Evolutionary conservation across 2,888 invertebrate genomes (phyloP).

Genomic region (Nemoura dubitans): DNA sequence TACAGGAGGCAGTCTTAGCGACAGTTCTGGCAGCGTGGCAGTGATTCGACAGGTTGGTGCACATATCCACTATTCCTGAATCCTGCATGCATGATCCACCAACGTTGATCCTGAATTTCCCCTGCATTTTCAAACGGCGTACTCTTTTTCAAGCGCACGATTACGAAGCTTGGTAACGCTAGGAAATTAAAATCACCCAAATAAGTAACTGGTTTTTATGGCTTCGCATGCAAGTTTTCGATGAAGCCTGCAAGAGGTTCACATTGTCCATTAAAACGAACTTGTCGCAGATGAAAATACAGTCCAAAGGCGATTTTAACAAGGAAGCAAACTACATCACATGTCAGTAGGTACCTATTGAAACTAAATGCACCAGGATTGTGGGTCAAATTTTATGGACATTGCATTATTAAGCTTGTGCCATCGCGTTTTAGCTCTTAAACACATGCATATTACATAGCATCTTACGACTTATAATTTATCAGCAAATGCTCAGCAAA

Average conservation of each 20-base stretch:
- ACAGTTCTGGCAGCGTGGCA: conserved; percentile 56
- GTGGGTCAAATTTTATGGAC: not conserved
- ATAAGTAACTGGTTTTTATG: not conserved
- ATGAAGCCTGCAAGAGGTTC: not conserved
- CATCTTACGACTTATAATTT: conserved; percentile 13
- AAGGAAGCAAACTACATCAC: not conserved
- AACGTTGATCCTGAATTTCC: not conserved
- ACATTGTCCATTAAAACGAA: too few relatives aligned
- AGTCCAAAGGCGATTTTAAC: not conserved
- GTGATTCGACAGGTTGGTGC: conserved; percentile 54
- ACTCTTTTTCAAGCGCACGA: too few relatives aligned
- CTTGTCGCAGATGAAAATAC: not conserved
- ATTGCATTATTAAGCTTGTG: not conserved
- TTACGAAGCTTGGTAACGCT: too few relatives aligned
- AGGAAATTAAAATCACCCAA: too few relatives aligned
- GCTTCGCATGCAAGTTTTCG: not conserved
- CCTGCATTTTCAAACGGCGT: too few relatives aligned
- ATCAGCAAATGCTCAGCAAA: conserved; percentile 13
- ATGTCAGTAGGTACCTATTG: not conserved
- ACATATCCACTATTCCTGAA: not conserved
- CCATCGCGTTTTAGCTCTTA: not conserved
- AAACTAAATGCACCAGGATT: not conserved
- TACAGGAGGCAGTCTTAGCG: conserved; percentile 54
- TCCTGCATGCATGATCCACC: not conserved
- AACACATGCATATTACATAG: not conserved